Conservation (phyloP, 1,140 invertebrate genomes). For the Wiebesia pumilae region DNA sequence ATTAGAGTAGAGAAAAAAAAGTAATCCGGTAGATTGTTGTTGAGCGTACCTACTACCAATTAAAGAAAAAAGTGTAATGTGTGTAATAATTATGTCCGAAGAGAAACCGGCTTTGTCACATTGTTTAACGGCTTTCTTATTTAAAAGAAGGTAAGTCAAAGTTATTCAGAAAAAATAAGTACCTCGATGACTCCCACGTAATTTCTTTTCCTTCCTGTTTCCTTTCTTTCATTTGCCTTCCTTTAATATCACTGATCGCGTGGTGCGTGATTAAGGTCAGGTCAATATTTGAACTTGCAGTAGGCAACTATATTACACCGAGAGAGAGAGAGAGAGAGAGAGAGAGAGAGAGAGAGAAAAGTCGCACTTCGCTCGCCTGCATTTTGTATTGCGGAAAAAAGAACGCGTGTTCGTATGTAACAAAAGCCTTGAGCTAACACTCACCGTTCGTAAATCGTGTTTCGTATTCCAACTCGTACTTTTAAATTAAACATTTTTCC, state of each 20-base stretch:
- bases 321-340: neutral
- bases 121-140: conserved; percentile 51
- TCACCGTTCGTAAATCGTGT: neutral
- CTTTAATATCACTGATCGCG: neutral
- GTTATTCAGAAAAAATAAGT: neutral
- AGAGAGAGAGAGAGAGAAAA: neutral
- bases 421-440: neutral
- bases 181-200: neutral
- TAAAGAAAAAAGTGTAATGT: conserved; percentile 45
- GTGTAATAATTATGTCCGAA: conserved; percentile 51
- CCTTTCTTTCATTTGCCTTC: conserved; percentile 3
- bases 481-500: neutral
- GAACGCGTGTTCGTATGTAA: neutral
- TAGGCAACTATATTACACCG: neutral
- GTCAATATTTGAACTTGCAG: conserved; percentile 60
- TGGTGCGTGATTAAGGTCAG: conserved; percentile 59
- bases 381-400: neutral
- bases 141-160: conserved; percentile 52
- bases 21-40: conserved; percentile 10
- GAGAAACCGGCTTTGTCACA: conserved; percentile 52
- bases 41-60: neutral
- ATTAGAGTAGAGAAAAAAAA: neutral
- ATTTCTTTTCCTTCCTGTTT: neutral
- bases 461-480: neutral
- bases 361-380: neutral